Base-by-base conservation (phyloP, 2,888 invertebrate genomes). In the Amblyjoppa fuscipennis region DNA sequence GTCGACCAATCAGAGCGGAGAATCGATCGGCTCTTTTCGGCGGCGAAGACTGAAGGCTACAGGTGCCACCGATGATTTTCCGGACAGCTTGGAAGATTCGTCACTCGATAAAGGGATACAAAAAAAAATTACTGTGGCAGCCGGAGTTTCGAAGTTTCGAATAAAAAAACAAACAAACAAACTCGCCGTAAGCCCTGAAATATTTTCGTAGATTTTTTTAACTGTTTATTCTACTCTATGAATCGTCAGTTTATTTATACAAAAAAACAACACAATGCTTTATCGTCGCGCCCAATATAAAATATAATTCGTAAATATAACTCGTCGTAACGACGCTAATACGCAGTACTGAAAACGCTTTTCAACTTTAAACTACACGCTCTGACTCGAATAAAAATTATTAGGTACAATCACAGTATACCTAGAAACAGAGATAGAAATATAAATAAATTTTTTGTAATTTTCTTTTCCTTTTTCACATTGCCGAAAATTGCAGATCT, bases 1-100 rank as follows among this genome's bases (percentile, higher is more conserved):
- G 81, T 66, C 76, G 76, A 88, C 94, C 51, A 95, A 95, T 89
- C 94, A 75, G 81, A 74, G 71, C 87, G 87, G 88, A 91, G 85
- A 83, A 89, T 89, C 88, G 90, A 91, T 91, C 90, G 91, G 89
- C 81, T 88, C 86, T 90, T 88, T 91, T 88, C 89, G 90, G 80
- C 66, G 61, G 83, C 84, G 70, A 80, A 68, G 31, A 81, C 34
- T 77, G 85, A 87, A 87, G 87, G 88, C 82, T 88, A 88, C 89
- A 90, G 90, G 88, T 89, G 89, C 87, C 88, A 84, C 81, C 87
- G 86, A 86, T 89, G 86, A 89, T 87, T 87, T 87, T 88, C 86
- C 87, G 82, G 79, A 82, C 87, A 66, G 20, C 38, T 25, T n/a
- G 31, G 59, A 61, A 25, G 2, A 75, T 68, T 56, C 13, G 69